Base-by-base conservation (phyloP, 2,797 vertebrate genomes). In the Acipenser transmontanus region DNA sequence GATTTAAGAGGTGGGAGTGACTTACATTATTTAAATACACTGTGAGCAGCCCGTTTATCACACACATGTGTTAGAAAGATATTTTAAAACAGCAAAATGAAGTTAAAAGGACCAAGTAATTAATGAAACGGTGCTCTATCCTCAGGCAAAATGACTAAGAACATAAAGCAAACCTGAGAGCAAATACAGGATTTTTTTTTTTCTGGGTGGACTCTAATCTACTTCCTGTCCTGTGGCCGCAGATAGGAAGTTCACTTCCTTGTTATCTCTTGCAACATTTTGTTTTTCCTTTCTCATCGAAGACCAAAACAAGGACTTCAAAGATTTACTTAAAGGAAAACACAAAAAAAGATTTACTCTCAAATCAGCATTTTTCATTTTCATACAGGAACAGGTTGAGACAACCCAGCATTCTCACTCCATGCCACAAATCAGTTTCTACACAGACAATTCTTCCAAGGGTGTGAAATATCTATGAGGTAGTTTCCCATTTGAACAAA, bases 161-260 rank as follows among this genome's bases (percentile, higher is more conserved):
- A 57, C 6, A 57, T 0, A 57, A 13, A 57, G 54, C 54, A n/a
- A n/a, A 11, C 17, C 7, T 61, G 7, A 6, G 60, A 17, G 34
- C 17, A 47, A 34, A 20, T 61, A 20, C 12, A 67, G 69, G 72
- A 65, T 70, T 1, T 47, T 6, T 1, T 1, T 62, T 65, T 66
- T 0, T 68, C 71, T 4, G 52, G 66, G 72, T 50, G 62, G 75
- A 72, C 67, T 76, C 73, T 72, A 74, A 71, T 72, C 78, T 77
- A 81, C 73, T 88, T 89, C 84, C 87, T 78, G 60, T 77, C 85
- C 69, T 59, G 66, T 71, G 84, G 77, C 73, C 82, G 6, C 0
- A 75, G 67, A 79, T 0, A 68, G 84, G 83, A 91, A 90, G 76
- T 78, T 70, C 60, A 75, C 67, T 84, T 85, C 82, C 78, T 76